Evolutionary conservation across 2,113 vertebrate genomes (phyloP).

Genomic region (Electrona antarctica): DNA sequence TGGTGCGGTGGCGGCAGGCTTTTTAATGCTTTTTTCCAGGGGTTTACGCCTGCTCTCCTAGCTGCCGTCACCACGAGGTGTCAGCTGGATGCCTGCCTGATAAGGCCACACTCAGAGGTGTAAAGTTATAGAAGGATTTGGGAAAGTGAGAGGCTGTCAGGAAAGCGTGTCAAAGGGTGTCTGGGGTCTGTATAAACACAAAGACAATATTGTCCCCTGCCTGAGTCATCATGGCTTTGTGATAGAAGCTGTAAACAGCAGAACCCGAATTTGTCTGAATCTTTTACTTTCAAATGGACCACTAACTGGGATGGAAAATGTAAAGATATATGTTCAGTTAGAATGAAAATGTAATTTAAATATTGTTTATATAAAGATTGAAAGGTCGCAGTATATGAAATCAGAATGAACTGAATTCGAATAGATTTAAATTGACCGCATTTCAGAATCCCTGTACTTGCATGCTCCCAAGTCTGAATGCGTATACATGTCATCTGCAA

Average conservation of each 20-base stretch:
- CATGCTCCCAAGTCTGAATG: too few relatives aligned
- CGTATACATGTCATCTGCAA: too few relatives aligned
- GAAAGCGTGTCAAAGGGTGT: constrained; percentile 28
- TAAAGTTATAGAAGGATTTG: constrained; percentile 71
- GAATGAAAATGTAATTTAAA: too few relatives aligned
- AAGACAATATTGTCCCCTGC: constrained; percentile 1
- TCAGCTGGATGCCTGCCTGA: constrained; percentile 52
- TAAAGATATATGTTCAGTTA: too few relatives aligned
- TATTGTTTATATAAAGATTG: too few relatives aligned
- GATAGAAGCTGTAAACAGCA: background rate
- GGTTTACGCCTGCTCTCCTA: constrained; percentile 61
- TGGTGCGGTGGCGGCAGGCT: constrained; percentile 46
- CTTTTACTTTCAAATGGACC: background rate
- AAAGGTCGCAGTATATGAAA: too few relatives aligned
- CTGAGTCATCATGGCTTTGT: background rate
- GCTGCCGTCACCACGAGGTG: constrained; percentile 67
- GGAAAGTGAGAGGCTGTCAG: constrained; percentile 64
- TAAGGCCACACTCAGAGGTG: constrained; percentile 72
- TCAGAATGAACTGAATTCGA: too few relatives aligned
- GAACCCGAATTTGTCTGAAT: background rate
- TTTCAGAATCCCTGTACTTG: too few relatives aligned
- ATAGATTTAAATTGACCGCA: too few relatives aligned
- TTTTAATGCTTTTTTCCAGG: constrained; percentile 52
- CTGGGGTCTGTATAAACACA: background rate
- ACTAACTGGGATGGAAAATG: too few relatives aligned